Evolutionary conservation across 2,113 vertebrate genomes (phyloP).

Genomic region (Odobenus rosmarus): DNA sequence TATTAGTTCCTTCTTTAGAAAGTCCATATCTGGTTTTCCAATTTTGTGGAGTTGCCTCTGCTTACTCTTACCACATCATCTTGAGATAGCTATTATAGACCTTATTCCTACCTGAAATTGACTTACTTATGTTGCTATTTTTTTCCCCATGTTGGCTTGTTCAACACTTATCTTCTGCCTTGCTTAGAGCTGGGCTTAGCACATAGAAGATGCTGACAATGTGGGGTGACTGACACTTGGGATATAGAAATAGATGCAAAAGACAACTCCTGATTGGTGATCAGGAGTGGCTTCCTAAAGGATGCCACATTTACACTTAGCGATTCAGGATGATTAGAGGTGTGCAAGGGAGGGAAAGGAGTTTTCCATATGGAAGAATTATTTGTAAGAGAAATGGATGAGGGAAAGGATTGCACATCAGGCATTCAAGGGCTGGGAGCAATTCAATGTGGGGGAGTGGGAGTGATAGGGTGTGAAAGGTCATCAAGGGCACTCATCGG

Average conservation of each 20-base stretch:
- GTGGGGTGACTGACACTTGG: not conserved
- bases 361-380: not conserved
- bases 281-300: not conserved
- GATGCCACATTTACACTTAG: not conserved
- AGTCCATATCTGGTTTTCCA: not conserved
- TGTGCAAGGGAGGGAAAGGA: not conserved
- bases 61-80: not conserved
- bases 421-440: not conserved
- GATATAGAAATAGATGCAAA: not conserved
- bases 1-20: not conserved
- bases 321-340: not conserved
- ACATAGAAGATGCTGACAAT: not conserved
- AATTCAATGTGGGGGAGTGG: not conserved
- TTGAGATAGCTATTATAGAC: not conserved
- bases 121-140: not conserved
- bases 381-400: not conserved
- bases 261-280: not conserved
- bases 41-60: not conserved
- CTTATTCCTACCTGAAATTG: not conserved
- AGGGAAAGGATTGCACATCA: fast-evolving
- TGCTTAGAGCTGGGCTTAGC: not conserved
- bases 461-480: not conserved
- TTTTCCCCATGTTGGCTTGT: not conserved
- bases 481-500: not conserved
- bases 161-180: not conserved